phyloP scores from a whole-genome alignment of 1,140 invertebrate species.

The Bombyx mandarina region DNA sequence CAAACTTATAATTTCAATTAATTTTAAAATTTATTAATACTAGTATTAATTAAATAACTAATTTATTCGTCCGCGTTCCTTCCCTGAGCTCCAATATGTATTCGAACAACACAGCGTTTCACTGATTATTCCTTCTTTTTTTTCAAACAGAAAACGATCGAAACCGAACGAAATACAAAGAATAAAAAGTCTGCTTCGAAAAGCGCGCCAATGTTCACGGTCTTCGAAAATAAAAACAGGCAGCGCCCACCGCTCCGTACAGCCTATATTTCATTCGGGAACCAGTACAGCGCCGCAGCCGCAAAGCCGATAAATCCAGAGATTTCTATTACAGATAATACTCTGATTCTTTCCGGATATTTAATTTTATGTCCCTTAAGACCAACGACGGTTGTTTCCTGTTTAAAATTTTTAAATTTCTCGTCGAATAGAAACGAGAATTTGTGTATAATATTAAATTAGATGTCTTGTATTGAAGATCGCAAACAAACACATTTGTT shows the following conservation, averaged over 20 bases:
- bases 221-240: constrained; percentile 32
- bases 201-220: constrained; percentile 23
- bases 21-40: too few relatives aligned
- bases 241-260: constrained; percentile 25
- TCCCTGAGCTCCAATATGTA: too few relatives aligned
- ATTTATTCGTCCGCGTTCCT: too few relatives aligned
- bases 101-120: too few relatives aligned
- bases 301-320: constrained; percentile 56
- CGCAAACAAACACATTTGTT: too few relatives aligned
- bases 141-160: constrained; percentile 2
- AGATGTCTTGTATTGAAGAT: neutral
- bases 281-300: constrained; percentile 30
- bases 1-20: too few relatives aligned
- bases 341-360: constrained; percentile 58
- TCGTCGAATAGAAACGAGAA: neutral
- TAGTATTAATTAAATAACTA: too few relatives aligned
- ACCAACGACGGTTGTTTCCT: neutral
- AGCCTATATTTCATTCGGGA: constrained; percentile 54
- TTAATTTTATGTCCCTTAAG: constrained; percentile 45
- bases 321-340: constrained; percentile 65
- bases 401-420: constrained; percentile 1
- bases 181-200: constrained; percentile 11
- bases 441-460: neutral
- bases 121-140: constrained; percentile 7
- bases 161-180: constrained; percentile 9